Conservation (phyloP, 1,140 invertebrate species). For the Musca vetustissima region DNA sequence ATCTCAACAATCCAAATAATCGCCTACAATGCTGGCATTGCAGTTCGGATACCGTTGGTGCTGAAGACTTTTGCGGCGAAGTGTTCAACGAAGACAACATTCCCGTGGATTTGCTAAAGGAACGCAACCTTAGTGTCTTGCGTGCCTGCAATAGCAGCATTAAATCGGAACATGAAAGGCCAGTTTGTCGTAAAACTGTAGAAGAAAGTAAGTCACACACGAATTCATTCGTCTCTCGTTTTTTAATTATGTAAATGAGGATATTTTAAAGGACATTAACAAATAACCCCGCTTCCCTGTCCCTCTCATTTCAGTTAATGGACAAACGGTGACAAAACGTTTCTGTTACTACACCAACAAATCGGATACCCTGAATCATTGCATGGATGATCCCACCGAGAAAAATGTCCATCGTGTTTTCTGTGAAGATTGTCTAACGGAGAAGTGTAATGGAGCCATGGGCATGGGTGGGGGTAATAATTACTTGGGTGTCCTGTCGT, state of each 20-base stretch:
- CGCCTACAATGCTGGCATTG: constrained; percentile 50
- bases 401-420: constrained; percentile 50
- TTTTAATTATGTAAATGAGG: not conserved
- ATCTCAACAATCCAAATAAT: constrained; percentile 26
- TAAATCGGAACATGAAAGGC: constrained; percentile 46
- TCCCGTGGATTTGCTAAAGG: constrained; percentile 41
- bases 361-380: constrained; percentile 45
- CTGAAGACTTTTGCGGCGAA: constrained; percentile 48
- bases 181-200: constrained; percentile 52
- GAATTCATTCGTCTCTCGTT: not conserved
- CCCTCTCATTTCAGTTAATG: constrained; percentile 37
- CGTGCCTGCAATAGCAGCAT: constrained; percentile 48
- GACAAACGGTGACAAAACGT: constrained; percentile 47
- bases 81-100: constrained; percentile 50
- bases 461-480: not conserved
- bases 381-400: constrained; percentile 44
- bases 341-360: constrained; percentile 55
- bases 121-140: constrained; percentile 44
- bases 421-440: constrained; percentile 48
- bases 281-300: not conserved
- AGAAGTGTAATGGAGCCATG: constrained; percentile 43
- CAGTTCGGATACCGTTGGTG: constrained; percentile 47
- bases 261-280: not conserved
- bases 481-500: not conserved
- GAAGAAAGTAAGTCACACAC: constrained; percentile 40